phyloP scores from a whole-genome alignment of 2,113 vertebrate genomes.

The Colinus virginianus region DNA sequence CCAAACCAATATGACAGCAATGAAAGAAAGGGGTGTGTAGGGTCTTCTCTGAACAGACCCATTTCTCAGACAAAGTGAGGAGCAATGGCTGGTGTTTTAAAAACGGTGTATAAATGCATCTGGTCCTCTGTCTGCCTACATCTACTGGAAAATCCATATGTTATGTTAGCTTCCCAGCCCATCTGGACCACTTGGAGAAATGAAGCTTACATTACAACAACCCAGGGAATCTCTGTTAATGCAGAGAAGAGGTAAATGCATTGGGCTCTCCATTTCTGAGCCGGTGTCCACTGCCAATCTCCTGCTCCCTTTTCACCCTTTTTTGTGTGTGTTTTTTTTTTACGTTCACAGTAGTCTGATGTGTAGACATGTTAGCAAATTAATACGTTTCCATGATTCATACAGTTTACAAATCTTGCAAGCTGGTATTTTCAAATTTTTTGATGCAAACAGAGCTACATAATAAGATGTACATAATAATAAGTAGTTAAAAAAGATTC shows the following conservation, averaged over 20 bases:
- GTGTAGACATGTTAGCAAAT: neutral
- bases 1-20: neutral
- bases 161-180: neutral
- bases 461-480: neutral
- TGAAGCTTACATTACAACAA: neutral
- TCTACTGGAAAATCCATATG: neutral
- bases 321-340: neutral
- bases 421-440: neutral
- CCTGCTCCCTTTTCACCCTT: neutral
- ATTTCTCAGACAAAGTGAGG: neutral
- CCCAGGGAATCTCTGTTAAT: neutral
- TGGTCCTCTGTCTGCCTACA: neutral
- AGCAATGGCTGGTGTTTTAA: neutral
- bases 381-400: neutral
- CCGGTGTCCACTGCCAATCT: neutral
- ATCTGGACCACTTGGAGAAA: neutral
- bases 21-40: neutral
- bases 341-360: neutral
- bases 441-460: neutral
- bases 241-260: rapidly evolving
- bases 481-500: neutral
- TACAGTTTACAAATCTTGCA: neutral
- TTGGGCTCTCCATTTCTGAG: neutral
- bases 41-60: neutral
- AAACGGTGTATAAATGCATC: neutral